Evolutionary conservation across 2,888 invertebrate genomes (phyloP), one percentile per base, ranked within the genome.

Genomic region (Deroplatys truncata): DNA sequence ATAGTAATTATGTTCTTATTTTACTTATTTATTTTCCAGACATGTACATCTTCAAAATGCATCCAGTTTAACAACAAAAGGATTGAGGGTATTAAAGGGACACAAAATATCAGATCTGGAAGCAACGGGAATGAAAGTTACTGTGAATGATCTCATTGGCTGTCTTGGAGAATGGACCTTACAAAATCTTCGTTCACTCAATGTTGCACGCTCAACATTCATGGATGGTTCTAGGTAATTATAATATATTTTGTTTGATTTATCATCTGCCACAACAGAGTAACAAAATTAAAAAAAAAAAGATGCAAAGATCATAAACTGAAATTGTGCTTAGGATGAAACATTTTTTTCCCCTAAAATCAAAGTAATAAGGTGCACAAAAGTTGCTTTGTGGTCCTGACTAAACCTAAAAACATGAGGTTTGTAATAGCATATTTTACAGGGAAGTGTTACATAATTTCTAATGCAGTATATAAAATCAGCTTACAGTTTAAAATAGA

Each of bases 101-200:
- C 96, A 96, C 93, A 95, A 95, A 93, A 94, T 96, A 89, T 93
- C 94, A 84, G 95, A 95, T 92, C 93, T 96, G 91, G 95, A 96
- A 92, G 95, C 95, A 89, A 94, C 94, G 90, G 95, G 95, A 90
- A 93, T 96, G 91, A 94, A 94, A 91, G 94, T 95, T 16, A 94
- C 95, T 84, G 94, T 95, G 89, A 95, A 95, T 92, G 95, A 96
- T 92, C 93, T 96, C 90, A 95, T 96, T 91, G 95, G 95, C 90
- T 96, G 96, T 92, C 93, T 96, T 90, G 95, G 95, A 89, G 95
- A 96, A 91, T 96, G 96, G 96, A 95, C 96, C 82, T 92, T 95
- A 90, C 94, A 94, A 90, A 95, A 96, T 93, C 93, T 96, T 89
- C 93, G 94, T 85, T 94, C 94, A 84, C 93, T 96, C 87, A 96